Evolutionary conservation across 2,888 invertebrate species (phyloP), one percentile per base, ranked within the genome.

Genomic region (Meliscaeva auricollis): DNA sequence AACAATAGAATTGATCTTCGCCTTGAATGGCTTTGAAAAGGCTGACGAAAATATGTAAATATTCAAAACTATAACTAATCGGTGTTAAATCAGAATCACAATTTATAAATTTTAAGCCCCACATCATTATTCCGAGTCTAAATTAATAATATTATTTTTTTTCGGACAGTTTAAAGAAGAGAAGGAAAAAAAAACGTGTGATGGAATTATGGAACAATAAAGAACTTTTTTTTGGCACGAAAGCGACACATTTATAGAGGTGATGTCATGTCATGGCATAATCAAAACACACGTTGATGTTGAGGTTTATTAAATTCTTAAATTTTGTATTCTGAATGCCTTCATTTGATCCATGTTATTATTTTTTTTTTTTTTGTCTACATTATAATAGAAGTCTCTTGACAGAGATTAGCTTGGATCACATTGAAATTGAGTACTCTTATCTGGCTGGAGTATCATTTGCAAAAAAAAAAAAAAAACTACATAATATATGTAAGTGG

Each of bases 261-360:
- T 77, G 77, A 77, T 77, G 77, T 77, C 77, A 77, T 62, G 62
- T 48, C 60, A 11, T 46, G 20, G 32, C 46, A 22, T 22, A 58
- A 17, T 11, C 26, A 22, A 60, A 48, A 58, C 58, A 72, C 70
- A 38, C 38, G 56, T 70, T 30, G 66, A 48, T 58, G 68, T 35
- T 46, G 11, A 41, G 9, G 38, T 38, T 15, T n/a, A 30, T 30
- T 30, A 54, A 54, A 30, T 30, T 6, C 30, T 13, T 52, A 52
- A 20, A 17, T 20, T 7, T 6, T 26, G 26, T 8, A 46, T n/a
- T n/a, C n/a, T 56, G 56, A 52, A 69, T 52, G 60, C 7, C 30
- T 44, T 22, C 56, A 30, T 22, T 52, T 2, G 41, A 66, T 50
- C 41, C 69, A 62, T 69, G 60, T 58, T n/a, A n/a, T n/a, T n/a